Conservation (phyloP, 2,888 invertebrate genomes). For the Xestobium rufovillosum region DNA sequence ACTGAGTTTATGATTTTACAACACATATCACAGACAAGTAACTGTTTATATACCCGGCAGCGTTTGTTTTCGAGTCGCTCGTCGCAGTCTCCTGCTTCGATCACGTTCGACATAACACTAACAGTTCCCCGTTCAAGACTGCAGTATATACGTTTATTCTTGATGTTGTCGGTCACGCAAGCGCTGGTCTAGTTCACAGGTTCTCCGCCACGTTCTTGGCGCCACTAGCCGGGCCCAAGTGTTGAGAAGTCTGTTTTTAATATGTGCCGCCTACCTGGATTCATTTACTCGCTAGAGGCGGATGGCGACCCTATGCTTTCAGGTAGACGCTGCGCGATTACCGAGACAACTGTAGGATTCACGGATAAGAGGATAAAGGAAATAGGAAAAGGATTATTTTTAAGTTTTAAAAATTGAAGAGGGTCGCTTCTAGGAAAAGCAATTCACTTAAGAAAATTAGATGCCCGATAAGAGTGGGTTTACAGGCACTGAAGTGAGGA, state of each 20-base stretch:
- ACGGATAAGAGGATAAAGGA: constrained; percentile 1
- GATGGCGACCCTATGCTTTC: not conserved
- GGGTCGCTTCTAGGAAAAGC: constrained; percentile 1
- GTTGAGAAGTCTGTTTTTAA: not conserved
- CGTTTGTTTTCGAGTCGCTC: too few relatives aligned
- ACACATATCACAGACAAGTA: too few relatives aligned
- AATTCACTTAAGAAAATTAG: too few relatives aligned
- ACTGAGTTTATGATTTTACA: too few relatives aligned
- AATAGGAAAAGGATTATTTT: constrained; percentile 2
- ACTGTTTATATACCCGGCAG: too few relatives aligned
- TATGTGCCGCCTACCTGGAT: constrained; percentile 3
- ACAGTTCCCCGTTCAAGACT: constrained; percentile 32
- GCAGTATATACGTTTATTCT: constrained; percentile 33
- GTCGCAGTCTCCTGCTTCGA: constrained; percentile 14
- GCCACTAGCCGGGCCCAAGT: constrained; percentile 24
- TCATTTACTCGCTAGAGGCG: not conserved
- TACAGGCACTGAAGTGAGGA: too few relatives aligned
- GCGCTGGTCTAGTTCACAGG: constrained; percentile 25
- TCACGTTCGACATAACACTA: constrained; percentile 34
- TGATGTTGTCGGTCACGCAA: constrained; percentile 24
- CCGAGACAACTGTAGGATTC: not conserved
- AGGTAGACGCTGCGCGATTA: not conserved
- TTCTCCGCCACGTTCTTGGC: constrained; percentile 20
- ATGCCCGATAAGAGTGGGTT: too few relatives aligned
- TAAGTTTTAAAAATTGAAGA: constrained; percentile 1